Evolutionary conservation across 2,113 vertebrate genomes (phyloP).

Genomic region (Oxygymnocypris stewartii): DNA sequence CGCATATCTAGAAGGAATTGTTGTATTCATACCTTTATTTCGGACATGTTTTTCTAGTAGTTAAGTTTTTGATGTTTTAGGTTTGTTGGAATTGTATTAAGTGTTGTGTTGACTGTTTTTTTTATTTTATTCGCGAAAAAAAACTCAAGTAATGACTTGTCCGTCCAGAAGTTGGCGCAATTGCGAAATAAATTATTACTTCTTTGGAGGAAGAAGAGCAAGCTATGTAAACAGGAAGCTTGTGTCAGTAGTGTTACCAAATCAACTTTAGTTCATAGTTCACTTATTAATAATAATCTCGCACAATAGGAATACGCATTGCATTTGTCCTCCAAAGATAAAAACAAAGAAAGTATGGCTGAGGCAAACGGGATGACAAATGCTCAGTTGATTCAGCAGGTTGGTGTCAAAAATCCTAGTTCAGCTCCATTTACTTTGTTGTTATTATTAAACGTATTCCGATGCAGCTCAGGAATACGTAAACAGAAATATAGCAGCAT

Average conservation of each 20-base stretch:
- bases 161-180: conserved; percentile 32
- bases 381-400: conserved; percentile 61
- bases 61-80: too few species aligned
- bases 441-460: too few species aligned
- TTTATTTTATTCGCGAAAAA: too few species aligned
- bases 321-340: background rate
- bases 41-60: too few species aligned
- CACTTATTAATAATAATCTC: background rate
- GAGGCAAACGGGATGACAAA: conserved; percentile 31
- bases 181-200: background rate
- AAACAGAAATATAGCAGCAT: too few species aligned
- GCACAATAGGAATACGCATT: background rate
- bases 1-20: background rate
- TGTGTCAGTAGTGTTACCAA: background rate
- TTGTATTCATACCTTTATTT: background rate
- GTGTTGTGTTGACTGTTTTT: too few species aligned
- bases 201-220: background rate
- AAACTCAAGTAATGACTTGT: background rate
- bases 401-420: conserved; percentile 32
- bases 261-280: background rate
- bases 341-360: conserved; percentile 54
- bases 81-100: too few species aligned
- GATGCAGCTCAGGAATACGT: too few species aligned
- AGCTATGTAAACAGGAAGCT: conserved; percentile 49
- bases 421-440: background rate